Base-by-base conservation (phyloP, 2,797 vertebrate genomes). In the Pseudopleuronectes americanus region DNA sequence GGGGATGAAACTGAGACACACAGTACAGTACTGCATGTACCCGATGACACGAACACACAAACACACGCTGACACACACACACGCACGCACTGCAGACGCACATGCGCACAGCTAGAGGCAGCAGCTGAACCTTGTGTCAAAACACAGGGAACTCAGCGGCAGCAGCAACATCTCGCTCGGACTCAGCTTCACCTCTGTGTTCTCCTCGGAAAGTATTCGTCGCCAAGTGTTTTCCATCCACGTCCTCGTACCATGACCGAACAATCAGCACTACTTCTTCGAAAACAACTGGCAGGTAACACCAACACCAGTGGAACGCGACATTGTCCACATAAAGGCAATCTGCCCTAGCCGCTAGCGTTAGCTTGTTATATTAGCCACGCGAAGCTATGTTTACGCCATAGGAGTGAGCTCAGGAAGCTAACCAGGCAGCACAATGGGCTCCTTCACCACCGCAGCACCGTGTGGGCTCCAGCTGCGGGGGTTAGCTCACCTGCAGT, bases 201-300 rank as follows among this genome's bases (percentile, higher is more conserved):
- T 75, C 84, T 63, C 47, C 14, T 80, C 64, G 31, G 36, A 66
- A 74, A 74, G 72, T 76, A 66, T 88, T 78, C 59, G 71, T 74
- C 71, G 81, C 54, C 61, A 73, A 76, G 73, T 80, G 59, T 84
- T 87, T 88, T 69, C 80, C 64, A 64, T 76, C 80, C 59, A 84
- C 84, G 88, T 65, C 74, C 24, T 79, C 90, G 76, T 93, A 93
- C 92, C 87, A 95, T 95, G 94, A 94, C 93, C 87, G 94, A 94
- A 92, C 94, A 94, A 93, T 95, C 94, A 84, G 92, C 93, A 63
- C 77, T 95, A 70, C 93, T 95, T 84, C 93, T 95, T 82, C 92
- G 94, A 93, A 95, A 95, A 91, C 94, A 95, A 90, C 84, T 95
- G 84, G 94, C 94, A 94, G 94, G 94, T 95, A 91, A 91, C 41